phyloP scores from a whole-genome alignment of 2,797 vertebrate species.

The Sylvilagus floridanus region DNA sequence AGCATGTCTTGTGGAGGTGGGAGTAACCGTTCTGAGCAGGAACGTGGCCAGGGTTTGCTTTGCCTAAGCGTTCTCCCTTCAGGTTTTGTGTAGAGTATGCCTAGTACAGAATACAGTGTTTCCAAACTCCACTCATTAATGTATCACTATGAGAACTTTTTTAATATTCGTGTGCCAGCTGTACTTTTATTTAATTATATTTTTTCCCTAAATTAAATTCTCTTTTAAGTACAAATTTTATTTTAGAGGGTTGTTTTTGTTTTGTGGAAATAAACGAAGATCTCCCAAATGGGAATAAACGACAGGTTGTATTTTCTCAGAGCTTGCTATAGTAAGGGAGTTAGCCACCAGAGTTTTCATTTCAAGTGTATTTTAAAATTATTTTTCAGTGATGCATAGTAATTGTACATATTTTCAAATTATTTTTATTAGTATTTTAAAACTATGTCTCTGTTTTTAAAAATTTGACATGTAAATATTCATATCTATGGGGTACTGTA shows the following conservation, averaged over 20 bases:
- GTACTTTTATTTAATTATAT: conserved; percentile 41
- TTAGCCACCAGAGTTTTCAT: background rate
- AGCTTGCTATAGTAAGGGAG: background rate
- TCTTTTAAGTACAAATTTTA: conserved; percentile 14
- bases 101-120: background rate
- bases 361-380: background rate
- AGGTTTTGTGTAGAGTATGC: background rate
- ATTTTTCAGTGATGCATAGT: too few relatives aligned
- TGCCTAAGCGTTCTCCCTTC: background rate
- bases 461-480: too few relatives aligned
- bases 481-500: too few relatives aligned
- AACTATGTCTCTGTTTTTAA: too few relatives aligned
- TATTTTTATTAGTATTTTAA: too few relatives aligned
- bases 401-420: too few relatives aligned
- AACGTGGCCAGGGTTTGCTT: background rate
- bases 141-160: conserved; percentile 29
- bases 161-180: conserved; percentile 1
- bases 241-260: conserved; percentile 37
- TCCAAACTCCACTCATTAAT: conserved; percentile 26
- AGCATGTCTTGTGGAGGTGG: background rate
- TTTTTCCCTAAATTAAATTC: conserved; percentile 42
- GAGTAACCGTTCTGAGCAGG: background rate
- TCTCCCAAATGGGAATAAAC: background rate
- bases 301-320: background rate
- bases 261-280: conserved; percentile 42